Base-by-base conservation (phyloP, 2,113 vertebrate species). In the Petrocephalus microphthalmus region DNA sequence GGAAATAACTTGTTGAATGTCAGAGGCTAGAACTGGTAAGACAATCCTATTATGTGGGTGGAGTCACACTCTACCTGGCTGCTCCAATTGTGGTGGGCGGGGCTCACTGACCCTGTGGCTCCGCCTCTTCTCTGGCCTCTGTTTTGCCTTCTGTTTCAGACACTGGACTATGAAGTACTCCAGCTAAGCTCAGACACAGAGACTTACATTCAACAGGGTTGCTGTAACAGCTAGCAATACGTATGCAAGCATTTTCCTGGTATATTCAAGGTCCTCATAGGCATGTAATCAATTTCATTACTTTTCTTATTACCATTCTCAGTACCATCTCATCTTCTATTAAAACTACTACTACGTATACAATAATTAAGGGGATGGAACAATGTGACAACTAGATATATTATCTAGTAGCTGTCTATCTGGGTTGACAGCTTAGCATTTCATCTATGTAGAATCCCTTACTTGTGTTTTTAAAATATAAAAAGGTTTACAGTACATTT, bases 111-210 rank as follows among this genome's bases (percentile, higher is more conserved):
- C 91, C 81, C 96, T 97, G 92, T 93, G 95, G 11, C 45, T 94
- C 93, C 96, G 95, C 91, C 95, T 97, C 92, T 96, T 98, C 94
- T 98, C 97, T 89, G 97, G 96, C 89, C 97, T 97, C 90, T 97
- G 96, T 91, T 97, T 96, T 85, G 97, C 97, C 95, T 99, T 99
- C 94, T 97, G 97, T 94, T 98, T 99, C 93, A 99, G 95, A 94
- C 95, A 96, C 95, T 99, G 97, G 89, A 98, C 97, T 96, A 99
- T 97, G 94, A 99, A 99, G 95, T 99, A 99, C 91, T 99, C 98
- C 95, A 99, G 92, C 98, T 99, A 92, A 89, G 8, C 95, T 94
- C 89, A 90, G 19, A 92, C 89, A 94, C 53, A 29, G 53, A 88
- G 42, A 19, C 87, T 93, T 25, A 89, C 81, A 91, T 52, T 89